Evolutionary conservation across 2,888 invertebrate genomes (phyloP), one percentile per base, ranked within the genome.

Genomic region (Conomelus anceps): DNA sequence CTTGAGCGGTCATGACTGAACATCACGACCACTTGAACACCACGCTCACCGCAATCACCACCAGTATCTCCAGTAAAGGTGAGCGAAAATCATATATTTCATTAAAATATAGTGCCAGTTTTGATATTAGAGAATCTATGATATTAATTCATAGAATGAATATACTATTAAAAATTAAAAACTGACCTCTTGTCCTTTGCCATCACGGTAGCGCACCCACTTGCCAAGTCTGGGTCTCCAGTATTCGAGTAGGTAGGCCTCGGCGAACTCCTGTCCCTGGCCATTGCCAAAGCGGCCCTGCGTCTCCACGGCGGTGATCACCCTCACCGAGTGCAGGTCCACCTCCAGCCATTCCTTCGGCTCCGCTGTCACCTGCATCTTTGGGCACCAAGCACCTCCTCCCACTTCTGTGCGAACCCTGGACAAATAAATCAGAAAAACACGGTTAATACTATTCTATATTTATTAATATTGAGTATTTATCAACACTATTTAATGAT

Each of bases 361-460:
- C 92, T 96, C 96, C 20, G 96, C 95, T 23, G 96, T 96, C 92
- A 97, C 96, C 93, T 96, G 96, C 88, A 95, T 94, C 93, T 96
- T 96, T 11, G 98, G 98, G 94, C 98, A 98, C 98, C 98, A 98
- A 0, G 98, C 98, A 87, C 98, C 98, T n/a, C 98, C 97, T 92
- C 96, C 95, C 91, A 95, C 94, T 92, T 98, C 98, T 92, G 96
- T 96, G 91, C 96, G 96, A 91, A 98, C 94, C 93, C 98, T 98
- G 95, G 34, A 94, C 63, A 63, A 63, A 4, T n/a, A 93, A 90
- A 91, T 91, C 90, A 91, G 89, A 90, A 90, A 41, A 89, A 86
- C 85, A 87, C n/a, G n/a, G n/a, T 89, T 88, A 1, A 34, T 34
- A 17, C 34, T 17, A 34, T 17, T 17, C 34, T 6, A 17, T 34